phyloP scores from a whole-genome alignment of 2,888 invertebrate genomes.

The Orchesellides sinensis region DNA sequence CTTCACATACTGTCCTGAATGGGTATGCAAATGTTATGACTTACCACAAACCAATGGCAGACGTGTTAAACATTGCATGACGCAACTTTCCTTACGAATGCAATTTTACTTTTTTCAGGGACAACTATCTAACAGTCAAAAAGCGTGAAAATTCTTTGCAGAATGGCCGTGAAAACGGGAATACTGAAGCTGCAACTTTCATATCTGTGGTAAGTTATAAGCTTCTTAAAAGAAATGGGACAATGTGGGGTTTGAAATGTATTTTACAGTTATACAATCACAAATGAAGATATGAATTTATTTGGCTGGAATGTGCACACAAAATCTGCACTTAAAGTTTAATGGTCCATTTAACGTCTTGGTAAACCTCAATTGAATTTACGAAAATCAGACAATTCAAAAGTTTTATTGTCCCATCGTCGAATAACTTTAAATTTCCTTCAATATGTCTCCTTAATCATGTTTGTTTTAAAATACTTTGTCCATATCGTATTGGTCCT shows the following conservation, averaged over 20 bases:
- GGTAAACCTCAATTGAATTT: no score
- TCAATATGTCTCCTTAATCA: no score
- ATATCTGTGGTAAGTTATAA: constrained; percentile 84
- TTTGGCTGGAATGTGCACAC: not conserved
- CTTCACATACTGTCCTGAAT: constrained; percentile 53
- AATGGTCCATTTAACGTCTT: not conserved
- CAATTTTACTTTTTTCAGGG: constrained; percentile 28
- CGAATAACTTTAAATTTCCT: no score
- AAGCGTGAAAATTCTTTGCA: constrained; percentile 73
- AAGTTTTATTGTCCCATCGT: no score
- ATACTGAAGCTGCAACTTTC: constrained; percentile 80
- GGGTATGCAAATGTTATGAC: no score
- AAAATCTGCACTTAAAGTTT: no score
- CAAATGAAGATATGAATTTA: not conserved
- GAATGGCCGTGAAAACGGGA: constrained; percentile 70
- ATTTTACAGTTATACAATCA: no score
- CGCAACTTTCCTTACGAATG: not conserved
- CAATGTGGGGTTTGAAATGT: no score
- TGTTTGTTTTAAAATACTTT: no score
- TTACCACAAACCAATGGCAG: constrained; percentile 5
- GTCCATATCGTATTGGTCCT: no score
- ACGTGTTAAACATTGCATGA: not conserved
- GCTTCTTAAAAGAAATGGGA: no score
- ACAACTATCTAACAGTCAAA: constrained; percentile 69
- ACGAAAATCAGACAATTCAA: no score